Percentiles rank a stretch among this genome's conserved stretches.
These are phyloP conservation scores for Python bivittatus DNA, from an alignment of 2,113 vertebrate genomes.

Conservation along the genomic window DNA sequence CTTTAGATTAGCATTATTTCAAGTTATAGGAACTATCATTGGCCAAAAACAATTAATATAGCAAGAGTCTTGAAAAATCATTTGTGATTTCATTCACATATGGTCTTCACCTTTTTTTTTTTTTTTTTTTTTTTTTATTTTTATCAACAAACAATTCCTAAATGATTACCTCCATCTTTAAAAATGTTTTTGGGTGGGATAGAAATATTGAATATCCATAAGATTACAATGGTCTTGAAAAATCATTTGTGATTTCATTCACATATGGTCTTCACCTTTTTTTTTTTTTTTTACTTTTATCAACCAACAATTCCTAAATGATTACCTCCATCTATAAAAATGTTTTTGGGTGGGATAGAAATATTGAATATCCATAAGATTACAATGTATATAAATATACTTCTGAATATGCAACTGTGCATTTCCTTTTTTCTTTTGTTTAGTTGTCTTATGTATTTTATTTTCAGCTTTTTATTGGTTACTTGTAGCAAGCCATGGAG, in stretches of 20 bases:
- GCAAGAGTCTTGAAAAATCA: not conserved
- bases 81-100: not conserved
- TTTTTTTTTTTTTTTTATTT: too few relatives aligned
- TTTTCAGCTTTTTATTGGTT: not conserved
- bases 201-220: not conserved
- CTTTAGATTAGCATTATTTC: not conserved
- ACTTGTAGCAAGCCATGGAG: not conserved
- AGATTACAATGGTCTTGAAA: not conserved
- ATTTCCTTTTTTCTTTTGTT: not conserved
- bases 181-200: not conserved
- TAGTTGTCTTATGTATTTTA: not conserved
- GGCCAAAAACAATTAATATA: not conserved
- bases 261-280: not conserved
- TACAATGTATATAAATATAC: not conserved
- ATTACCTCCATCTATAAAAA: not conserved
- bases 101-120: not conserved
- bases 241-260: not conserved
- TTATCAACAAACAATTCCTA: not conserved
- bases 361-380: not conserved
- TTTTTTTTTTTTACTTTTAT: not conserved
- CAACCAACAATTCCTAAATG: not conserved
- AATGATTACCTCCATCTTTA: not conserved
- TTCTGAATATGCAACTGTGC: not conserved
- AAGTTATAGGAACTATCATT: not conserved
- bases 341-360: not conserved